A percentile compares a stretch with the other conserved stretches of the same genome.
These are phyloP conservation scores for Metallyticus violacea DNA, from an alignment of 2,888 invertebrate species.

Conservation along the genomic window DNA sequence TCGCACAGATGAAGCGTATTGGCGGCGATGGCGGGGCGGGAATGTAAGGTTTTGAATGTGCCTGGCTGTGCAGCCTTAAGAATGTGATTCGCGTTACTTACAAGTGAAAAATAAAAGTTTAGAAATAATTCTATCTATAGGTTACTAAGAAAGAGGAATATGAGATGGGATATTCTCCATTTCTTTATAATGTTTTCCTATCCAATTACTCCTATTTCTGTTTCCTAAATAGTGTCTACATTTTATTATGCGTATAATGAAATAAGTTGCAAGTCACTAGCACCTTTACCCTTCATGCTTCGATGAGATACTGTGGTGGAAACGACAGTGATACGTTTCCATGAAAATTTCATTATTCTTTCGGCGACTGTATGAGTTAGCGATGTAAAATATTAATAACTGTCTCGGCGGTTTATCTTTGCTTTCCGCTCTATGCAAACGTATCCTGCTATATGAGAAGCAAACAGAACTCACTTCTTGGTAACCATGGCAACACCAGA, in stretches of 20 bases:
- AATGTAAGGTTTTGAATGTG: too few relatives aligned
- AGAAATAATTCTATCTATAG: too few relatives aligned
- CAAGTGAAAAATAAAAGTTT: too few relatives aligned
- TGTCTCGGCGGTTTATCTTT: neutral
- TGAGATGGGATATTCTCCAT: too few relatives aligned
- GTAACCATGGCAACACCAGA: neutral
- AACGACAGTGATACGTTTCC: neutral
- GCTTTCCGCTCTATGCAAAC: neutral
- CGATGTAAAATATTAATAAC: neutral
- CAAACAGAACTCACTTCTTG: neutral
- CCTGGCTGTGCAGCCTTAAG: too few relatives aligned
- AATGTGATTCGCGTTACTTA: too few relatives aligned
- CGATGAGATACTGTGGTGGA: neutral
- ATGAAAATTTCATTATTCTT: neutral
- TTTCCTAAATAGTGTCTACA: too few relatives aligned
- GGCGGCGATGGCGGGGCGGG: too few relatives aligned
- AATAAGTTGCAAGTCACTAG: neutral
- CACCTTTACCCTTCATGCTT: neutral
- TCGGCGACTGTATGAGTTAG: neutral
- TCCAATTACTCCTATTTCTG: too few relatives aligned
- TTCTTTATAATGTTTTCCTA: too few relatives aligned
- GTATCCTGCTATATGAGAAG: neutral
- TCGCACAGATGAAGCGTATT: too few relatives aligned
- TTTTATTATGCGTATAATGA: neutral
- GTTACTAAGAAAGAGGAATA: too few relatives aligned